A percentile compares a stretch with the other conserved stretches of the same genome.
Conservation (phyloP, 2,113 vertebrate genomes). For the rat (Rattus norvegicus) region GRCr8 NC_086026.1:131864501-131865000, state of each 20-base stretch:
- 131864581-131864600: background rate
- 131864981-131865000: background rate
- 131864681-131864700: background rate
- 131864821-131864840: background rate
- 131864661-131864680: background rate
- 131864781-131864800: constrained; percentile 4
- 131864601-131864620: background rate
- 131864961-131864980: background rate
- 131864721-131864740: background rate
- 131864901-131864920: background rate
- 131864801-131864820: constrained; percentile 69
- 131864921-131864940: background rate
- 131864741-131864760: background rate
- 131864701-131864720: background rate
- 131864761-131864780: background rate
- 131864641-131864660: background rate
- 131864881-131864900: background rate
- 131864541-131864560: background rate
- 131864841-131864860: constrained; percentile 40
- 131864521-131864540: background rate
- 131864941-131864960: background rate
- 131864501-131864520: background rate
- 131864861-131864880: background rate
- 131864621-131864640: background rate
- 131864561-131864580: background rate